Evolutionary conservation across 2,888 invertebrate genomes (phyloP).

Genomic region (Dinocampus coccinellae): DNA sequence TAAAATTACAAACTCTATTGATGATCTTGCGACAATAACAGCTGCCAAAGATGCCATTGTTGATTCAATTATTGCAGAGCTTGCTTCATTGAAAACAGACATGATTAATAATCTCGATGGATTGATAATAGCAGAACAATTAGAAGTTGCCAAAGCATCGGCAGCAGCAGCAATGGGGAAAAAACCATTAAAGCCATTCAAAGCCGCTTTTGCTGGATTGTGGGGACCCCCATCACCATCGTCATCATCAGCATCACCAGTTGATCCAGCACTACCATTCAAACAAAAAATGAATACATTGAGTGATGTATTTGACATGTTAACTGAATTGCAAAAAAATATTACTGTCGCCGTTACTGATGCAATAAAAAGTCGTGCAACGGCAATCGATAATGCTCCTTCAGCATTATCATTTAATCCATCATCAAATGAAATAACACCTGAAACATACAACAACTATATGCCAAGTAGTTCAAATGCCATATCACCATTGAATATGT

Average conservation of each 20-base stretch:
- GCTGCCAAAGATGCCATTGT: conserved; percentile 61
- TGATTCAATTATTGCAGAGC: conserved; percentile 57
- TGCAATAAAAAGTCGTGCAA: conserved; percentile 33
- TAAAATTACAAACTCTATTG: conserved; percentile 50
- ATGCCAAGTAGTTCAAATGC: background rate
- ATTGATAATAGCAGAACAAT: conserved; percentile 56
- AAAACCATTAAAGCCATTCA: conserved; percentile 43
- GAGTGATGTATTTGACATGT: conserved; percentile 64
- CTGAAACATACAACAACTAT: background rate
- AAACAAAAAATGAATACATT: conserved; percentile 60
- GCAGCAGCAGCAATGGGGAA: background rate
- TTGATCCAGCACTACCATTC: conserved; percentile 57
- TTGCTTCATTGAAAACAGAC: conserved; percentile 55
- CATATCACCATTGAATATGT: conserved; percentile 45
- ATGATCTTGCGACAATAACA: conserved; percentile 55
- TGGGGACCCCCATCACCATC: too few species aligned
- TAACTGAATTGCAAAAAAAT: conserved; percentile 62
- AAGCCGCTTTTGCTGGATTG: conserved; percentile 52
- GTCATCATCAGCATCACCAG: conserved; percentile 46
- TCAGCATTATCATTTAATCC: background rate
- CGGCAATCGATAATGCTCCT: background rate
- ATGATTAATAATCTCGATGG: conserved; percentile 61
- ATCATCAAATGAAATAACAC: background rate
- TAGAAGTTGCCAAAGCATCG: conserved; percentile 44
- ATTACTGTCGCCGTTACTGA: conserved; percentile 53